Percentiles rank a stretch among this genome's conserved stretches.
phyloP scores from a whole-genome alignment of 2,113 vertebrate genomes.

The Zosterops lateralis region DNA sequence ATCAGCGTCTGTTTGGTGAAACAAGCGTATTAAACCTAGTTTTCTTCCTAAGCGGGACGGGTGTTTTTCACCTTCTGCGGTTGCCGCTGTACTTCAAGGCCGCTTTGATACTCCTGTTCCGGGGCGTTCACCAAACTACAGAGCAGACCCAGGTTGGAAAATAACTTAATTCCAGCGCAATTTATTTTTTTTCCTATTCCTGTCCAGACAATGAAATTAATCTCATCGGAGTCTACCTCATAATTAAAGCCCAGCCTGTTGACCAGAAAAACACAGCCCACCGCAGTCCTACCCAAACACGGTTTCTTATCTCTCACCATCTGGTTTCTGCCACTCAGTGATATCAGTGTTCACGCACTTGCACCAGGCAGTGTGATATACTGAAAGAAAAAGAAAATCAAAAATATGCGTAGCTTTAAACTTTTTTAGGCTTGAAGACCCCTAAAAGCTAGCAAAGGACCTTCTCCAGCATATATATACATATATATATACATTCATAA shows the following conservation, averaged over 20 bases:
- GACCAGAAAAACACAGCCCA: neutral
- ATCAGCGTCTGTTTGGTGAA: accelerated
- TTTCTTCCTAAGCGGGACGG: neutral
- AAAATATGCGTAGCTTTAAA: neutral
- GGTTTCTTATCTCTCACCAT: neutral
- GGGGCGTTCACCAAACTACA: neutral
- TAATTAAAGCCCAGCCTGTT: neutral
- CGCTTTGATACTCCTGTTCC: neutral
- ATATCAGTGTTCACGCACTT: neutral
- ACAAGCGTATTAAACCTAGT: neutral
- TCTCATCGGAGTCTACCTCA: neutral
- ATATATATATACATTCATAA: neutral
- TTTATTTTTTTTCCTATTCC: neutral
- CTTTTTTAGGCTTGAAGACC: neutral
- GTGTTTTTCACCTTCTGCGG: neutral
- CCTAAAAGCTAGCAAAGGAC: neutral
- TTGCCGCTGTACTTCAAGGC: neutral
- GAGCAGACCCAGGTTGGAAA: neutral
- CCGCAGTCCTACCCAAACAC: neutral
- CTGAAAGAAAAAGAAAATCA: neutral
- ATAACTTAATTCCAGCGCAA: neutral
- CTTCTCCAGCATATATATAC: neutral
- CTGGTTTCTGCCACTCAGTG: neutral
- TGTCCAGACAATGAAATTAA: neutral
- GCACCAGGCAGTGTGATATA: neutral